These are phyloP conservation scores for Gnatocerus cornutus DNA, from an alignment of 2,888 invertebrate genomes.

Conservation along the genomic window DNA sequence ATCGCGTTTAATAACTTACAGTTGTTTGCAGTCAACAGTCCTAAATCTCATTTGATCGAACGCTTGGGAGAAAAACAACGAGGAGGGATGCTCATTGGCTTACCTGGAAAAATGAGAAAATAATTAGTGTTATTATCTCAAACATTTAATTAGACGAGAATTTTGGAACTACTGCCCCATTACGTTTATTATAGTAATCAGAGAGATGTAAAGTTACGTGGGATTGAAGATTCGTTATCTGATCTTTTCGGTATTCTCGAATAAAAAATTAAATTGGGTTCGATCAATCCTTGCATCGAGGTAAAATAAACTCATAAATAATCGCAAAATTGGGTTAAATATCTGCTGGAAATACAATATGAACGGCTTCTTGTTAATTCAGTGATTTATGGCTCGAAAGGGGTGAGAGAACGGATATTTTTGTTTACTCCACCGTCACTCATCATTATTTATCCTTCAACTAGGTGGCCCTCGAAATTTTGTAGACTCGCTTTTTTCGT, in stretches of 20 bases:
- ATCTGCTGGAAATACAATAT: too few relatives aligned
- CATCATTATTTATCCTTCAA: not conserved
- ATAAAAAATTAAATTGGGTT: too few relatives aligned
- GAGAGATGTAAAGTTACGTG: slow-evolving; percentile 19
- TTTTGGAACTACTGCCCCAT: slow-evolving; percentile 29
- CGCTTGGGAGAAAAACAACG: too few relatives aligned
- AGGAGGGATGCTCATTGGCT: not conserved
- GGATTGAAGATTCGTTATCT: slow-evolving; percentile 12
- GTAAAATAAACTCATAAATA: too few relatives aligned
- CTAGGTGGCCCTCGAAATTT: slow-evolving; percentile 14
- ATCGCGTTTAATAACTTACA: slow-evolving; percentile 13
- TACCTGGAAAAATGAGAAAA: slow-evolving; percentile 39
- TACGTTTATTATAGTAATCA: slow-evolving; percentile 34
- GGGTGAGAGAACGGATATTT: too few relatives aligned
- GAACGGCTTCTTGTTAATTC: too few relatives aligned
- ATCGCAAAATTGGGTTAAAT: too few relatives aligned
- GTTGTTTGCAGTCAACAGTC: slow-evolving; percentile 9
- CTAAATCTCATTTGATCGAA: slow-evolving; percentile 13
- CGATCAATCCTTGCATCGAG: too few relatives aligned
- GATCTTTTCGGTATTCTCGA: too few relatives aligned
- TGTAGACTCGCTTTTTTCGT: too few relatives aligned
- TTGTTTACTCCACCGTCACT: not conserved
- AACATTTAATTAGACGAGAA: slow-evolving; percentile 28
- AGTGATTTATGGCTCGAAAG: too few relatives aligned
- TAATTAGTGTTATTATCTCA: slow-evolving; percentile 30